Evolutionary conservation across 2,113 vertebrate genomes (phyloP), one percentile per base, ranked within the genome.

Genomic region (Meleagris gallopavo): DNA sequence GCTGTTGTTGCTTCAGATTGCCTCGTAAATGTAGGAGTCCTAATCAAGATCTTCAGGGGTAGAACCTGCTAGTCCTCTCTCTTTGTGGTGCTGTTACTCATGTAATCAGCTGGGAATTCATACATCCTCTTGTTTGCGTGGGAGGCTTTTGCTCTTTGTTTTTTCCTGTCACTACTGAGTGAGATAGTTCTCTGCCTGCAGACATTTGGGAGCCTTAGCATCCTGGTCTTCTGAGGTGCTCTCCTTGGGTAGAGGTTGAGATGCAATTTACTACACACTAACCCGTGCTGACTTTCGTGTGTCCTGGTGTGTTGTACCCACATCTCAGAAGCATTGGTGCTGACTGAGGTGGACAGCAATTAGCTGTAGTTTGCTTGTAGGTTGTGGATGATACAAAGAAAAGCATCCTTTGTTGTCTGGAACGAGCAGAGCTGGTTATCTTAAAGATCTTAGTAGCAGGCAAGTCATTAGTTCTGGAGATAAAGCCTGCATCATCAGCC

Each of bases 281-380:
- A 73, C 6, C 18, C 4, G 3, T 50, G 10, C 16, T 19, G 40
- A 5, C 41, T 72, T 12, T 66, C 78, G 20, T 32, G 50, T 24
- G 24, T 29, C 21, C n/a, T 45, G 25, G 3, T 79, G 4, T 0
- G 3, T 62, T 54, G 22, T 41, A 3, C 0, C 0, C 36, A 18
- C 15, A 4, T 32, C 67, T 32, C 25, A 13, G 34, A 13, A 38
- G 32, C 6, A 8, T 14, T 50, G 43, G 29, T 54, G 21, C 32
- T 29, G 25, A 19, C 41, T 67, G 40, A 40, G 1, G 3, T 62
- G 52, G 30, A 25, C 30, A 54, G 43, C 18, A 45, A 19, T 75
- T 69, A 34, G 18, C 32, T 66, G 45, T 64, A 1, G 1, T 52
- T 84, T 19, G 6, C 21, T 36, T 73, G 32, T 8, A 41, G 45